Evolutionary conservation across 2,888 invertebrate species (phyloP).

Genomic region (Tortricodes alternella): DNA sequence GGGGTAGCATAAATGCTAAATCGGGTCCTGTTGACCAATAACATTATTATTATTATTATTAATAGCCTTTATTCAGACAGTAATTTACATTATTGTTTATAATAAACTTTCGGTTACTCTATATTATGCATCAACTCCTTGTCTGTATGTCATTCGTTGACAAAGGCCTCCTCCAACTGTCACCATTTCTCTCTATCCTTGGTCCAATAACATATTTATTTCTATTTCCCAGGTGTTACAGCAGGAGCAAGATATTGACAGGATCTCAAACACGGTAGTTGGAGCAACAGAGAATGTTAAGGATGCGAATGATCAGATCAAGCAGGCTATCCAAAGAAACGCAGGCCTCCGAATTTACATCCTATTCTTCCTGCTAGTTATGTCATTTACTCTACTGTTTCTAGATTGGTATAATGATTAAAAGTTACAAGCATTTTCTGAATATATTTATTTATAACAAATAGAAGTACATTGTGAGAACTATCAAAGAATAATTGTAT

Average conservation of each 20-base stretch:
- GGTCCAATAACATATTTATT: not conserved
- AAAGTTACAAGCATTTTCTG: slow-evolving; percentile 35
- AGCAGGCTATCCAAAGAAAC: slow-evolving; percentile 98
- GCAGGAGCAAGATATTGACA: slow-evolving; percentile 96
- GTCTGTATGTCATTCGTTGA: no score
- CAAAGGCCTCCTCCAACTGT: no score
- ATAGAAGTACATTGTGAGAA: no score
- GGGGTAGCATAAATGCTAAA: no score
- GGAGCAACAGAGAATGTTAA: slow-evolving; percentile 97
- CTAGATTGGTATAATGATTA: slow-evolving; percentile 98
- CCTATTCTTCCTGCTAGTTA: slow-evolving; percentile 96
- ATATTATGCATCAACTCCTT: no score
- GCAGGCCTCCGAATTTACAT: slow-evolving; percentile 97
- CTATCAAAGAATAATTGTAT: no score
- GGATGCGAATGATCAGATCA: slow-evolving; percentile 98
- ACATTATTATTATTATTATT: not conserved
- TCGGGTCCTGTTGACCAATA: no score
- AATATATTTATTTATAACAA: no score
- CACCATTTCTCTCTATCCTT: not conserved
- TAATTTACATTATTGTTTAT: no score
- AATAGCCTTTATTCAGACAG: no score
- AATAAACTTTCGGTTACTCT: no score
- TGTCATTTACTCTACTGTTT: slow-evolving; percentile 97
- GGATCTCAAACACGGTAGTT: slow-evolving; percentile 93
- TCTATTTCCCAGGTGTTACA: slow-evolving; percentile 86